These are phyloP conservation scores for Harpagus bidentatus DNA, from an alignment of 2,113 vertebrate species.

Conservation along the genomic window DNA sequence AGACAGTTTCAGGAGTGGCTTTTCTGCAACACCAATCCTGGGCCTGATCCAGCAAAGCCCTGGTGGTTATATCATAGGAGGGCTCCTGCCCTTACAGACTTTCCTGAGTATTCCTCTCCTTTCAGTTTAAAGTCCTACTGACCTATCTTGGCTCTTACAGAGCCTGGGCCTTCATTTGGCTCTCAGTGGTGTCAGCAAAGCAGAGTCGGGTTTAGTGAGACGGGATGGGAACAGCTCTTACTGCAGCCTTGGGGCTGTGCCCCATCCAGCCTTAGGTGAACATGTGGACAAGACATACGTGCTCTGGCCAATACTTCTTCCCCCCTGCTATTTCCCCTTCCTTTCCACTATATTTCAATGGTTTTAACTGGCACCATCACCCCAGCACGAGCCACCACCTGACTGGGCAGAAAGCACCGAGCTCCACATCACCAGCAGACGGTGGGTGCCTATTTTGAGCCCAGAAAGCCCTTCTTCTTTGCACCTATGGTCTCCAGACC, in stretches of 20 bases:
- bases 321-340: background rate
- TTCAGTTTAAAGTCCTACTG: background rate
- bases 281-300: rapidly evolving
- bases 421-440: background rate
- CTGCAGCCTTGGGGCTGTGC: background rate
- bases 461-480: background rate
- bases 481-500: background rate
- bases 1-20: background rate
- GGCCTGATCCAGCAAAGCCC: background rate
- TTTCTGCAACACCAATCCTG: background rate
- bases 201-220: background rate
- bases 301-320: background rate
- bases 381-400: background rate
- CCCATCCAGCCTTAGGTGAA: background rate
- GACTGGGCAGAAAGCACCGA: background rate
- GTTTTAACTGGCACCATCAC: background rate
- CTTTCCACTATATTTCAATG: background rate
- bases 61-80: background rate
- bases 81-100: background rate
- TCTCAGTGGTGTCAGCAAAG: background rate
- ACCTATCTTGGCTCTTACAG: background rate
- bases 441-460: rapidly evolving
- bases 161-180: background rate
- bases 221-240: background rate
- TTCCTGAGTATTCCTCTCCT: background rate